Conservation (phyloP, 2,797 vertebrate genomes). For the Notamacropus eugenii region DNA sequence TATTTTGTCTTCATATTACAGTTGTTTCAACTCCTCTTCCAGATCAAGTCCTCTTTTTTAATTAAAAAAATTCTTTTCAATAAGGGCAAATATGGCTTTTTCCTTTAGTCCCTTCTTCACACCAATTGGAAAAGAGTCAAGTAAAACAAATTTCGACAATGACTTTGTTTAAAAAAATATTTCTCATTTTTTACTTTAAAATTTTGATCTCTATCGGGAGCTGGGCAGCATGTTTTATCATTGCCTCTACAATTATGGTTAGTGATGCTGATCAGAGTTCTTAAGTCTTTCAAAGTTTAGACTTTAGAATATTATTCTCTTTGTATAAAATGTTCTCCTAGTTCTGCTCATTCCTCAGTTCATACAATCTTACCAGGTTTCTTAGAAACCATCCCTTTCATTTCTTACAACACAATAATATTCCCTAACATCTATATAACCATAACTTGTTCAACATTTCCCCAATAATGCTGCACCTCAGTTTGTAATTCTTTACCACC, state of each 20-base stretch:
- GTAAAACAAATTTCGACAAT: too few species aligned
- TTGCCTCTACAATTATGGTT: neutral
- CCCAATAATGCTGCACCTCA: neutral
- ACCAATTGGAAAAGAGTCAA: too few species aligned
- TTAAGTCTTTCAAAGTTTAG: neutral
- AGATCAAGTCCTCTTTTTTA: neutral
- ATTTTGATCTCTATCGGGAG: too few species aligned
- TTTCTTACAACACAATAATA: neutral
- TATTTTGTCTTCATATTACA: too few species aligned
- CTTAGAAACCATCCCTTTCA: neutral
- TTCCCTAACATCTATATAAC: neutral
- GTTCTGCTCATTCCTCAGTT: neutral
- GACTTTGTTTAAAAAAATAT: too few species aligned
- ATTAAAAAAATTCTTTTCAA: too few species aligned
- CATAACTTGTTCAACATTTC: too few species aligned
- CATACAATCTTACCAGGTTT: neutral
- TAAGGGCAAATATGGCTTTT: too few species aligned
- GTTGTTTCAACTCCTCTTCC: neutral
- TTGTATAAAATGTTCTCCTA: neutral
- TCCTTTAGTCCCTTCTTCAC: too few species aligned
- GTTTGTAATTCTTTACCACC: neutral
- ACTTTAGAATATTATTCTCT: neutral
- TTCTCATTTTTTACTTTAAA: too few species aligned
- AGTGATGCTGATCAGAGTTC: too few species aligned
- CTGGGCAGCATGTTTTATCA: too few species aligned